Base-by-base conservation (phyloP, 2,113 vertebrate genomes). In the Prinia subflava region DNA sequence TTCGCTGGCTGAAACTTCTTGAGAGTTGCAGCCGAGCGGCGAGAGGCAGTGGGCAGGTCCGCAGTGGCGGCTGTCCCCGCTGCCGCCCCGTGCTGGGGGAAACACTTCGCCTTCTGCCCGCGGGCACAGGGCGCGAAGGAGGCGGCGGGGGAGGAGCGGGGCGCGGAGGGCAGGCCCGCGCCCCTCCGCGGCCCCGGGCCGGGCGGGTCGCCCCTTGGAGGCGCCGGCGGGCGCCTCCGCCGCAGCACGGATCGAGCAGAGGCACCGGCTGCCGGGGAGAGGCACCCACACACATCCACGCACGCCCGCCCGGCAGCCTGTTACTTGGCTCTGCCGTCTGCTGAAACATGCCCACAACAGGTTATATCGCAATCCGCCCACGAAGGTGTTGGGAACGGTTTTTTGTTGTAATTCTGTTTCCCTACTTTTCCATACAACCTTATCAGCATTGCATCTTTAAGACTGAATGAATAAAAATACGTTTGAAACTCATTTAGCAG, bases 1-100 rank as follows among this genome's bases (percentile, higher is more conserved):
- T 60, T 78, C 73, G 65, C 82, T 44, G 37, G 8, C 68, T 93
- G 97, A 98, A 98, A 98, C 97, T 98, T 98, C 96, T 77, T 85
- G 33, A 88, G 95, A 98, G 97, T 96, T 96, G 77, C 81, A 25
- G 84, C 44, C 70, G 85, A 68, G 55, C 71, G 57, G 64, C 59
- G 87, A 84, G 81, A 90, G 68, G 87, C 90, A 33, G 67, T 5
- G 6, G 37, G 49, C 84, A 37, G 79, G 22, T 78, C 75, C 52
- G 94, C 70, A 55, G 79, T 6, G 59, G 57, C 44, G 15, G 39
- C 65, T 33, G 60, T 37, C 53, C 12, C 69, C 28, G 35, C 59
- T 31, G 77, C 46, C 16, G 11, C 64, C 25, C 19, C 35, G 50
- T 4, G 31, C 19, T 5, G 50, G 31, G 75, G 52, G 19, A 52